Evolutionary conservation across 2,888 invertebrate genomes (phyloP), one percentile per base, ranked within the genome.

Genomic region (Rhagonycha fulva): DNA sequence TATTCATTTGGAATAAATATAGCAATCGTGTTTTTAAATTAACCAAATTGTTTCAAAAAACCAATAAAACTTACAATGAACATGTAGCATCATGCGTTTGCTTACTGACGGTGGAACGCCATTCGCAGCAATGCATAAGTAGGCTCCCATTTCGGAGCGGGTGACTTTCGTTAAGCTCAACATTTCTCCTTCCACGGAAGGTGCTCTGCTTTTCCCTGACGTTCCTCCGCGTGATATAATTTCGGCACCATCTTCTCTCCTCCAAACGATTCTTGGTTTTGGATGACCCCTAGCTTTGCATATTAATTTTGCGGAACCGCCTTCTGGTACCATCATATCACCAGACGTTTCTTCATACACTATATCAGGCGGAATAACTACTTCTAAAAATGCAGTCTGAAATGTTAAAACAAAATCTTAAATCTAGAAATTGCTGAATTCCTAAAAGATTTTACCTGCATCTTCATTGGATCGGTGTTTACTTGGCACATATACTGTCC

Each of bases 401-500:
- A 95, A 95, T 28, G 5, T 30, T 23, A 30, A 28, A 11, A 28
- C 28, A 28, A 9, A n/a, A n/a, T 9, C 19, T 68, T 23, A 30
- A 11, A 11, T 14, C 14, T 30, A 9, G 14, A n/a, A 30, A 14
- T 9, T n/a, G 5, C 3, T 32, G 9, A n/a, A 2, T 47, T 47
- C 7, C 0, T 5, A n/a, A 19, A 19, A n/a, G 11, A 9, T 23
- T 12, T 26, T 89, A 95, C 96, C 94, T 96, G 96, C 92, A 96
- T 96, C 90, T 96, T 96, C 96, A 96, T 96, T 68, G 96, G 96
- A 88, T 96, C 95, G 76, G 96, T 97, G 89, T 97, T 97, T 85
- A 97, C 96, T 91, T 97, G 97, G 90, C 96, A 96, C 96, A 96
- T 96, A 88, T 96, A 96, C 87, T 94, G 93, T 84, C 97, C 97